Percentiles rank a stretch among this genome's conserved stretches.
phyloP scores from a whole-genome alignment of 2,113 vertebrate genomes.

The Toxotes chatareus region DNA sequence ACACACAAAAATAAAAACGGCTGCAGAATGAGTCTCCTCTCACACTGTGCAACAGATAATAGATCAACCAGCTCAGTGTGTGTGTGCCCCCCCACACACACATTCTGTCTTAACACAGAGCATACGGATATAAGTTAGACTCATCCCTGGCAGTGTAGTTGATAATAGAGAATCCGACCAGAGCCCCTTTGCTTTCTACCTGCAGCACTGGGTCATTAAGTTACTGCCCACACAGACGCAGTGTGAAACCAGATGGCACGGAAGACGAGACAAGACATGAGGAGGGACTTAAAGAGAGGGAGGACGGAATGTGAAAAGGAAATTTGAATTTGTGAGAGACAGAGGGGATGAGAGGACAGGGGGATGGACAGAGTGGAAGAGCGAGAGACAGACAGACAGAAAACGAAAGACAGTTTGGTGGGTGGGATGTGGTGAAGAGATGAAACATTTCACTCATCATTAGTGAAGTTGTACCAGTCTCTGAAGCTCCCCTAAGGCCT shows the following conservation, averaged over 20 bases:
- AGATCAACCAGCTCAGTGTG: constrained; percentile 25
- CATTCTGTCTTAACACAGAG: neutral
- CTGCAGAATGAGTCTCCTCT: constrained; percentile 35
- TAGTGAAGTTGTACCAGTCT: constrained; percentile 63
- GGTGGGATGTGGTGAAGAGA: constrained; percentile 61
- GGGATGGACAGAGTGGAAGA: constrained; percentile 8
- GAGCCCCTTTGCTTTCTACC: constrained; percentile 24
- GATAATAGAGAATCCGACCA: constrained; percentile 26
- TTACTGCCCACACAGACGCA: constrained; percentile 25
- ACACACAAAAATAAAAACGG: neutral
- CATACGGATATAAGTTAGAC: neutral
- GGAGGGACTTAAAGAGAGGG: neutral
- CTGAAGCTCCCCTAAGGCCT: constrained; percentile 40
- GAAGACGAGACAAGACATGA: neutral
- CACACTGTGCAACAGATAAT: constrained; percentile 19
- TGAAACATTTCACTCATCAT: constrained; percentile 72
- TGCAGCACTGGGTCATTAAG: constrained; percentile 38
- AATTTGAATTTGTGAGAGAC: constrained; percentile 3
- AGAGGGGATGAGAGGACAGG: neutral
- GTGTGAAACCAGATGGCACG: constrained; percentile 12
- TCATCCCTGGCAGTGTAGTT: constrained; percentile 1
- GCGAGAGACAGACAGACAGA: neutral
- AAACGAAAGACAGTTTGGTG: constrained; percentile 28
- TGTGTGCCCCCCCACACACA: neutral
- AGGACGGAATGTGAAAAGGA: neutral